Base-by-base conservation (phyloP, 2,797 vertebrate species). In the Hozukius guyotensis region DNA sequence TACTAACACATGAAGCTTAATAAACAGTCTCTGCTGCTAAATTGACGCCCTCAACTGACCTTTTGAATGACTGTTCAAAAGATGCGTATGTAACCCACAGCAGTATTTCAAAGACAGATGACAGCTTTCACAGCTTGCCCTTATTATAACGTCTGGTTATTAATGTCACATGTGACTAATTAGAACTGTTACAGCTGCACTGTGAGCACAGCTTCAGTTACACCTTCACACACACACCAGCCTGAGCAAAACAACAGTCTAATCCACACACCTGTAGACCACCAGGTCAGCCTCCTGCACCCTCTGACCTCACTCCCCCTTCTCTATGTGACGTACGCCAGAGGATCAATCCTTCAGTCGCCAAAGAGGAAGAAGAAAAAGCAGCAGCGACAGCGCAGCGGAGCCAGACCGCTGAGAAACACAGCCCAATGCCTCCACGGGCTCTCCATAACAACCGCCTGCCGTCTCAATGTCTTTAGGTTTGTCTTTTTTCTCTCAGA, bases 231-330 rank as follows among this genome's bases (percentile, higher is more conserved):
- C 59, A 56, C 2, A 82, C 68, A 82, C 68, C 31, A 75, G 56
- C 27, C 7, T 59, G 20, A 20, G 29, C 62, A 65, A 9, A 25
- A 34, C 66, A 60, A 53, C 11, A 69, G 8, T 74, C 63, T 62
- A 60, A 61, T 64, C 68, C 71, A 78, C 82, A 84, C 91, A 92
- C 90, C 87, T 92, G 88, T 84, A 84, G 81, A 73, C 77, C 85
- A 67, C 77, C 85, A 72, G 83, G 75, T 83, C 82, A 67, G 77
- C 78, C 66, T 82, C 66, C 53, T 53, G 65, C 77, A 70, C 79
- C 86, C 80, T 38, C 74, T 84, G 82, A 88, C 82, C 84, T 72
- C 70, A 18, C 25, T 11, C 65, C 8, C 8, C 14, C 64, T 78
- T 11, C 16, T 56, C 27, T 73, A 6, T 5, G 75, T 84, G 90